Conservation (phyloP, 1,140 invertebrate species). For the Conus betulinus region DNA sequence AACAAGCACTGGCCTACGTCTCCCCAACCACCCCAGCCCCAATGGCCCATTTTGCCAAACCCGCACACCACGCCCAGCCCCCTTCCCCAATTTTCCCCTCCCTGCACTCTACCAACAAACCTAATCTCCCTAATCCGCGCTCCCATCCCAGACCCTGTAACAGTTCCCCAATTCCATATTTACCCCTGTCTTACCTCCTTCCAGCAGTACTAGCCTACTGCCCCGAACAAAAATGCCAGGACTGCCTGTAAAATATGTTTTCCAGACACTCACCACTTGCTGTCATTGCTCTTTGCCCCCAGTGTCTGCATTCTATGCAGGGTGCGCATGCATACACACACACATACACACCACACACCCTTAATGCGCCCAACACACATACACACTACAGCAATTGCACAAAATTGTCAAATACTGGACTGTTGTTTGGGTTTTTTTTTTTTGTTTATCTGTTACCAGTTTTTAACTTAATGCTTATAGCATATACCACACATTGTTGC, state of each 20-base stretch:
- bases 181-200: background rate
- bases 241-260: background rate
- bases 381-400: background rate
- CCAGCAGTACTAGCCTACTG: background rate
- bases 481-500: no score
- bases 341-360: slow-evolving; percentile 11
- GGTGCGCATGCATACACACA: background rate
- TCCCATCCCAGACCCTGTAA: background rate
- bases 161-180: background rate
- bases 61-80: background rate
- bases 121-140: background rate
- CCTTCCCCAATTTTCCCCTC: background rate
- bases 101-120: background rate
- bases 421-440: no score
- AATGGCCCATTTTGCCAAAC: background rate
- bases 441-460: no score
- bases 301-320: no score
- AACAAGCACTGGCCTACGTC: no score
- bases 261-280: no score
- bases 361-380: no score
- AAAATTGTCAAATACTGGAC: no score
- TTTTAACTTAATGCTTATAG: no score
- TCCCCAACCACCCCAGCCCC: background rate
- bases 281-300: no score
- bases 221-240: background rate